These are phyloP conservation scores for Leguminivora glycinivorella DNA, from an alignment of 1,140 invertebrate genomes.

Conservation along the genomic window DNA sequence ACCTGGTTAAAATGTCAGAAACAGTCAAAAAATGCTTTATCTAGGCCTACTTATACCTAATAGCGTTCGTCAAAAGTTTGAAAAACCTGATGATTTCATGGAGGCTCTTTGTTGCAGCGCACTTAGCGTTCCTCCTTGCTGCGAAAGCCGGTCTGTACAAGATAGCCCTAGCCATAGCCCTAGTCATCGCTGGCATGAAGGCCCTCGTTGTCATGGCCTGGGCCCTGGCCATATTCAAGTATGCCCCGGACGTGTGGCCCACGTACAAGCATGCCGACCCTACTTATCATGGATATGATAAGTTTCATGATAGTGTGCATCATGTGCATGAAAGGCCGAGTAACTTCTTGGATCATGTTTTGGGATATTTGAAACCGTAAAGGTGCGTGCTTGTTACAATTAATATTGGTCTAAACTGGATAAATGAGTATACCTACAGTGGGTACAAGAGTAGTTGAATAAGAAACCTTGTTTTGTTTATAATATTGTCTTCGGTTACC, in stretches of 20 bases:
- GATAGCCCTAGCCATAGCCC: constrained; percentile 57
- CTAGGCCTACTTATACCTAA: too few species aligned
- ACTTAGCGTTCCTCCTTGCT: constrained; percentile 55
- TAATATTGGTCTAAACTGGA: not conserved
- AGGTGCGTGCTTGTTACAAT: not conserved
- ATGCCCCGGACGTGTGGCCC: constrained; percentile 50
- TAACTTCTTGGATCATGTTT: constrained; percentile 11
- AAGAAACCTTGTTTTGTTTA: not conserved
- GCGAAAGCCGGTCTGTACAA: constrained; percentile 63
- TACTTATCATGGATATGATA: constrained; percentile 19
- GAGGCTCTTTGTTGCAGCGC: constrained; percentile 59
- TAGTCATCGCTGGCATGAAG: constrained; percentile 53
- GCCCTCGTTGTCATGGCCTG: constrained; percentile 61
- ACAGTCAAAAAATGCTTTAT: too few species aligned
- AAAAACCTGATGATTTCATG: too few species aligned
- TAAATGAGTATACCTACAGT: not conserved
- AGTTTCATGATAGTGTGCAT: not conserved
- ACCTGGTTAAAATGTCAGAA: too few species aligned
- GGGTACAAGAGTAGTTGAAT: not conserved
- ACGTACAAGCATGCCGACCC: constrained; percentile 36
- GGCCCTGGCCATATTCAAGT: constrained; percentile 55
- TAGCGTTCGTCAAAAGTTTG: too few species aligned
- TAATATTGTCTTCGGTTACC: too few species aligned
- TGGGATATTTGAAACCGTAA: constrained; percentile 19
- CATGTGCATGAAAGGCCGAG: not conserved